Percentiles rank a stretch among this genome's conserved stretches.
Evolutionary conservation across 2,113 vertebrate species (phyloP).

Genomic region (Marmota flaviventris): DNA sequence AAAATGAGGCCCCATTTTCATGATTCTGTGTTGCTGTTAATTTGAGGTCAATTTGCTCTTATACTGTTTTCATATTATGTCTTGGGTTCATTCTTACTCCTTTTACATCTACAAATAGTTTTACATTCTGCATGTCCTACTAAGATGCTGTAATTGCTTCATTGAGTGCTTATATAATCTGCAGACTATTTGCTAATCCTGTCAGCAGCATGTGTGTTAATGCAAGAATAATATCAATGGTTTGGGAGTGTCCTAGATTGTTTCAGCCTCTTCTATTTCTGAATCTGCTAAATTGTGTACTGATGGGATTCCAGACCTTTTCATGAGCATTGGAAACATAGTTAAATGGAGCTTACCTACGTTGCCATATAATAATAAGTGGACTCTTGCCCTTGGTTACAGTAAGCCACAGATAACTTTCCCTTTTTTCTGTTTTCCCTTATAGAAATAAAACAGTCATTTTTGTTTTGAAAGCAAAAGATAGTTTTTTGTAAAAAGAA

Average conservation of each 20-base stretch:
- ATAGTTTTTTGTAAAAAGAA: slow-evolving; percentile 84
- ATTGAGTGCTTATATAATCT: slow-evolving; percentile 55
- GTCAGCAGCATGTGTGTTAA: slow-evolving; percentile 4
- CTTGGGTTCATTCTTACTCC: slow-evolving; percentile 53
- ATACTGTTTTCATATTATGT: neutral
- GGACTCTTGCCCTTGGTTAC: slow-evolving; percentile 19
- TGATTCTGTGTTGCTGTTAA: slow-evolving; percentile 44
- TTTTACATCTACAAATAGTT: slow-evolving; percentile 60
- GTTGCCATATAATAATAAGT: slow-evolving; percentile 16
- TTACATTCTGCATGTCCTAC: slow-evolving; percentile 57
- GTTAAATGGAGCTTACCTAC: neutral
- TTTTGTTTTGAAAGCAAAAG: slow-evolving; percentile 85
- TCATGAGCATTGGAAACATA: slow-evolving; percentile 45
- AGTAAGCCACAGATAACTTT: slow-evolving; percentile 33
- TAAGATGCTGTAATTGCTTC: slow-evolving; percentile 58
- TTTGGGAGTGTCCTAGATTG: slow-evolving; percentile 32
- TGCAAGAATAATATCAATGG: slow-evolving; percentile 11
- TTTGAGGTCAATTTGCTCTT: slow-evolving; percentile 61
- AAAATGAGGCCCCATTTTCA: slow-evolving; percentile 48
- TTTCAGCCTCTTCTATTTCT: slow-evolving; percentile 27
- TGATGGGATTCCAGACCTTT: slow-evolving; percentile 26
- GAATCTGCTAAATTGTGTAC: slow-evolving; percentile 24
- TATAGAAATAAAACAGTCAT: slow-evolving; percentile 58
- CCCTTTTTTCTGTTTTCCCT: slow-evolving; percentile 46
- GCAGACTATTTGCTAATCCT: slow-evolving; percentile 15